Evolutionary conservation across 35 echinoderm and acorn worm genomes (phyloP).

Genomic region (Heliocidaris tuberculata): DNA sequence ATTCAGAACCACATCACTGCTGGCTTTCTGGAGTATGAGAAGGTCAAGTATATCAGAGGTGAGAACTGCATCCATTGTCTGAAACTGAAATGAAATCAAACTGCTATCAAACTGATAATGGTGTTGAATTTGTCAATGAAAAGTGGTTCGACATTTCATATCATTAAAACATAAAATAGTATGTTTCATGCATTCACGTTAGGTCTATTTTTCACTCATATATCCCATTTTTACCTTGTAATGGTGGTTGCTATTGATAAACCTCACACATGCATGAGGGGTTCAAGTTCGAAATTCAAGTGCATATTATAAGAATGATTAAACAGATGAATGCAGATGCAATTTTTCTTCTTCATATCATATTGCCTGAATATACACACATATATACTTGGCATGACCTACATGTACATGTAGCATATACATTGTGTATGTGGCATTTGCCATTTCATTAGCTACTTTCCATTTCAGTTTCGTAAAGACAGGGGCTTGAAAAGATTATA

Average conservation of each 20-base stretch:
- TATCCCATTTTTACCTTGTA: no score
- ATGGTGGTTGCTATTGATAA: no score
- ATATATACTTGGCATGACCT: no score
- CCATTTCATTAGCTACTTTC: background rate
- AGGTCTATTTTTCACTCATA: background rate
- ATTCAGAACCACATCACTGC: constrained; percentile 39
- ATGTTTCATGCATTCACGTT: background rate
- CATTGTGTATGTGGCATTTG: no score
- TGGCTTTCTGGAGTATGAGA: constrained; percentile 50
- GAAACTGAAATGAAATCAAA: background rate
- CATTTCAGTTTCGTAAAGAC: background rate
- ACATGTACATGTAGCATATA: no score
- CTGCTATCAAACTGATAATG: background rate
- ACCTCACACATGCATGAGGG: no score
- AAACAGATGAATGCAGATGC: no score
- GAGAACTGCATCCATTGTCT: background rate
- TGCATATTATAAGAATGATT: no score
- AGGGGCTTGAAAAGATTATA: background rate
- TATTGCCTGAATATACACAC: no score
- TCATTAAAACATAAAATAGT: background rate
- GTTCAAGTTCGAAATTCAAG: no score
- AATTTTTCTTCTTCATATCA: no score
- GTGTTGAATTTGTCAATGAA: background rate
- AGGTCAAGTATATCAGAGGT: constrained; percentile 77
- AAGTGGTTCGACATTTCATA: background rate